phyloP scores from a whole-genome alignment of 2,888 invertebrate genomes.

The Lobophora halterata region DNA sequence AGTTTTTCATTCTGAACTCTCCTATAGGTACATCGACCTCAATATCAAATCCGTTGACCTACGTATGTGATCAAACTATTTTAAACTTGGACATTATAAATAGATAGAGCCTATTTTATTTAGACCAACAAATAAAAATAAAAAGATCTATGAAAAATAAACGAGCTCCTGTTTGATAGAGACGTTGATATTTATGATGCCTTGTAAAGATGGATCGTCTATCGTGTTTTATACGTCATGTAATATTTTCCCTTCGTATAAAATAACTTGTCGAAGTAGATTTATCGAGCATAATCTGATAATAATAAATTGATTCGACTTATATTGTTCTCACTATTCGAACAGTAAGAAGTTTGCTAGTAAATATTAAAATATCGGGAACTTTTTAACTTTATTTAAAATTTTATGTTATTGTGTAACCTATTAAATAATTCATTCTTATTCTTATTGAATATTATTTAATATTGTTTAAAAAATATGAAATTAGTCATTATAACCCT shows the following conservation, averaged over 20 bases:
- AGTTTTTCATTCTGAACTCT: not conserved
- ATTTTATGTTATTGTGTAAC: too few species aligned
- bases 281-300: conserved; percentile 34
- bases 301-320: too few species aligned
- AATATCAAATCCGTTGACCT: conserved; percentile 1
- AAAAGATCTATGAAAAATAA: conserved; percentile 30
- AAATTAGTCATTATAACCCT: too few species aligned
- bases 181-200: conserved; percentile 37
- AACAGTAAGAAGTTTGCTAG: too few species aligned
- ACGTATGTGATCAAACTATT: conserved; percentile 15
- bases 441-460: too few species aligned
- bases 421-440: too few species aligned
- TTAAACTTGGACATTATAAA: conserved; percentile 20
- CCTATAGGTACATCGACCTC: not conserved
- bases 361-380: too few species aligned
- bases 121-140: conserved; percentile 10
- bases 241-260: conserved; percentile 40
- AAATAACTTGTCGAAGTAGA: conserved; percentile 42
- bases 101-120: conserved; percentile 26
- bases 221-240: conserved; percentile 25
- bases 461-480: too few species aligned
- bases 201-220: conserved; percentile 37
- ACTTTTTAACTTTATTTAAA: too few species aligned
- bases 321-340: too few species aligned
- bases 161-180: conserved; percentile 31